phyloP scores from a whole-genome alignment of 2,888 invertebrate species.

The Zaprionus obscuricornis region DNA sequence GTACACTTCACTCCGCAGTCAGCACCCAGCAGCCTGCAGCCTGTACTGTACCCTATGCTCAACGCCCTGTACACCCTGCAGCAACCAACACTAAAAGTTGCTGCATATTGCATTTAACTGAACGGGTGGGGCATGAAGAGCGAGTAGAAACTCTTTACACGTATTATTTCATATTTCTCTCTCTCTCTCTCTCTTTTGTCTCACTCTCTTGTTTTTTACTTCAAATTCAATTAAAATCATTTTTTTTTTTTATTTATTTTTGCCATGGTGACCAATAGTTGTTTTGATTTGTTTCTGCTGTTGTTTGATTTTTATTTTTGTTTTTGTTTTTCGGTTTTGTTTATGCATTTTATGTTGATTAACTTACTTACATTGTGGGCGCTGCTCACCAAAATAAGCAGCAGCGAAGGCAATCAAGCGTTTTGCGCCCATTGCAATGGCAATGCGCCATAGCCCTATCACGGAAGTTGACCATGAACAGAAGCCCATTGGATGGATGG shows the following conservation, averaged over 20 bases:
- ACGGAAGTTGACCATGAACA: constrained; percentile 61
- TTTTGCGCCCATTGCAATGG: constrained; percentile 29
- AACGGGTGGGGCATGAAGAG: background rate
- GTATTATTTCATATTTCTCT: constrained; percentile 73
- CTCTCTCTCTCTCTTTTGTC: no score
- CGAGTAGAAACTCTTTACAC: constrained; percentile 43
- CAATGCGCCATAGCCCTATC: no score
- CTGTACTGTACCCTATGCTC: background rate
- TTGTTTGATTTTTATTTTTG: constrained; percentile 26
- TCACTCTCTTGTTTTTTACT: no score
- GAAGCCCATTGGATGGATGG: constrained; percentile 45
- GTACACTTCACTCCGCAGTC: constrained; percentile 7
- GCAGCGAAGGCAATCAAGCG: constrained; percentile 57
- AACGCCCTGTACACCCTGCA: no score
- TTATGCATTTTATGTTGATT: constrained; percentile 34
- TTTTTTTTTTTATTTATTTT: no score
- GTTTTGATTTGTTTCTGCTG: constrained; percentile 49
- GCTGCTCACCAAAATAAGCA: constrained; percentile 36
- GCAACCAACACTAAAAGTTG: no score
- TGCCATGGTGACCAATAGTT: constrained; percentile 55
- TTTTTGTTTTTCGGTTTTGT: constrained; percentile 30
- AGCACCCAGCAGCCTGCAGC: constrained; percentile 17
- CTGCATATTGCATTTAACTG: constrained; percentile 3
- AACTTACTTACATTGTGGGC: constrained; percentile 26
- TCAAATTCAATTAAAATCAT: constrained; percentile 78